Percentiles rank a stretch among this genome's conserved stretches.
phyloP scores from a whole-genome alignment of 1,140 invertebrate species.

The Pseudomyrmex sp. region DNA sequence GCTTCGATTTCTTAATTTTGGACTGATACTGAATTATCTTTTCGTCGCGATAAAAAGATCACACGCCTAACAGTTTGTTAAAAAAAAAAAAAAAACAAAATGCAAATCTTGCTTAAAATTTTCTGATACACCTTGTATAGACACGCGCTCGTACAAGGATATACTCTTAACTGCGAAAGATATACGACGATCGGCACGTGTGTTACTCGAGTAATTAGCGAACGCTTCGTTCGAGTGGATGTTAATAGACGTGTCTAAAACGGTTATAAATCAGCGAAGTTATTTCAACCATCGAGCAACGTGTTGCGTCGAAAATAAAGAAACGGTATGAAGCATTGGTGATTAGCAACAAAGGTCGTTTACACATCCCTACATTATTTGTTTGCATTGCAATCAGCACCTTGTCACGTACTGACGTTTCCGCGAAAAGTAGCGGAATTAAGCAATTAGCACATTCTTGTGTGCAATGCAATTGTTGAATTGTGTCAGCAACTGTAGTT shows the following conservation, averaged over 20 bases:
- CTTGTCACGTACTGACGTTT: neutral
- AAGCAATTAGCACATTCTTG: neutral
- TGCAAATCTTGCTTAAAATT: neutral
- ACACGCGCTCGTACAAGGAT: constrained; percentile 31
- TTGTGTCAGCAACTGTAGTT: neutral
- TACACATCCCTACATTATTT: neutral
- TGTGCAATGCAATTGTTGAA: too few species aligned
- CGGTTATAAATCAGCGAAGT: constrained; percentile 42
- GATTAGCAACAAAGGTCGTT: constrained; percentile 9
- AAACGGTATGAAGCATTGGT: neutral
- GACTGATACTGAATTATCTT: neutral
- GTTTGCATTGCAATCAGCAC: neutral
- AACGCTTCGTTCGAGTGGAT: constrained; percentile 24
- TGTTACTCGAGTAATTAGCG: constrained; percentile 64
- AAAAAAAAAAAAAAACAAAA: neutral
- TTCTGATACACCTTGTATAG: neutral
- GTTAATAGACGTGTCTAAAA: constrained; percentile 66
- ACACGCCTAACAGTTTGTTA: neutral
- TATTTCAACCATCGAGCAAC: constrained; percentile 31
- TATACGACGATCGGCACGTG: constrained; percentile 23
- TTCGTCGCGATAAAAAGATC: neutral
- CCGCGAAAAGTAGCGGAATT: too few species aligned
- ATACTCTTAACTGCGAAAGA: constrained; percentile 36
- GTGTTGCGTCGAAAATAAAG: constrained; percentile 18
- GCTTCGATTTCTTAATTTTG: neutral